These are phyloP conservation scores for Nemotelus nigrinus DNA, from an alignment of 2,888 invertebrate species.

Conservation along the genomic window DNA sequence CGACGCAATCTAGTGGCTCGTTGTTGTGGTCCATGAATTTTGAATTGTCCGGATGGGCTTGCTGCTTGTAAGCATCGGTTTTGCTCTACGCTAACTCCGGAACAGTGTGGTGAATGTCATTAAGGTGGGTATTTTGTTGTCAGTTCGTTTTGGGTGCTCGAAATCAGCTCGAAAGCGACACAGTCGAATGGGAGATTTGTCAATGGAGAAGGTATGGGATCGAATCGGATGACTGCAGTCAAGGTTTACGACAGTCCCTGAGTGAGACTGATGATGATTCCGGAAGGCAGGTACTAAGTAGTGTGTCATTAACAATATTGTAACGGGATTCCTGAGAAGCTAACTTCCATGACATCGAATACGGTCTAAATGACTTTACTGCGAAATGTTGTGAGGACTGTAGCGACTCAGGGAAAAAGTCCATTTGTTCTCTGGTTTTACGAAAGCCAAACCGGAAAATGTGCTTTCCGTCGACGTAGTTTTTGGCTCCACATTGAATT, in stretches of 20 bases:
- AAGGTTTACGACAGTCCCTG: background rate
- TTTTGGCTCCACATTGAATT: constrained; percentile 2
- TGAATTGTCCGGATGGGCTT: constrained; percentile 41
- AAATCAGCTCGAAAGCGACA: constrained; percentile 27
- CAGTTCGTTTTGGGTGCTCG: constrained; percentile 43
- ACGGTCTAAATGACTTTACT: background rate
- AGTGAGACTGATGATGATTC: constrained; percentile 17
- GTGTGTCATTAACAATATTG: constrained; percentile 1
- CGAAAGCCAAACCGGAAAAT: constrained; percentile 13
- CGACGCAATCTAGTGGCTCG: constrained; percentile 19
- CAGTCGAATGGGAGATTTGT: background rate
- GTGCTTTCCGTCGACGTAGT: constrained; percentile 6
- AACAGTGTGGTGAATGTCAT: constrained; percentile 42
- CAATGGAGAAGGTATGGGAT: background rate
- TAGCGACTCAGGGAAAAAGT: too few species aligned
- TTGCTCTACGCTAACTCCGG: constrained; percentile 19
- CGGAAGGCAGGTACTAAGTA: constrained; percentile 23
- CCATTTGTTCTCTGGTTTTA: too few species aligned
- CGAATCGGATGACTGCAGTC: background rate
- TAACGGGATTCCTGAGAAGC: background rate
- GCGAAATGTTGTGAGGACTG: background rate
- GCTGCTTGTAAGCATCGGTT: constrained; percentile 40
- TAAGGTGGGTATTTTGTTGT: constrained; percentile 38
- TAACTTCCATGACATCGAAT: background rate
- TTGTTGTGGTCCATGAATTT: constrained; percentile 41